These are phyloP conservation scores for Coracopsis vasa DNA, from an alignment of 2,113 vertebrate species.

Conservation along the genomic window DNA sequence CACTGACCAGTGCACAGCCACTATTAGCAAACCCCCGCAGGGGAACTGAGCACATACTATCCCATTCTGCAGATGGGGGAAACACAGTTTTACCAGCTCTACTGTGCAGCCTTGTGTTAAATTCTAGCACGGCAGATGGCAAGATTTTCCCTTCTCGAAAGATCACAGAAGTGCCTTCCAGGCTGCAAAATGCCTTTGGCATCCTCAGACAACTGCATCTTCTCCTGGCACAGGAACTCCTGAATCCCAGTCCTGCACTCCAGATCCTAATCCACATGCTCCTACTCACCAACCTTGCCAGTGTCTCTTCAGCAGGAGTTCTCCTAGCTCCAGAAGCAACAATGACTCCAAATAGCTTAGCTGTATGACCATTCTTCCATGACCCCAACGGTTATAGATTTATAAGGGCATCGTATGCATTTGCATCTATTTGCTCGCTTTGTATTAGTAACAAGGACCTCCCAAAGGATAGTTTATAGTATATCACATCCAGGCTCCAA, in stretches of 20 bases:
- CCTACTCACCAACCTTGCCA: constrained; percentile 37
- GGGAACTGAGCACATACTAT: background rate
- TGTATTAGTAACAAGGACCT: background rate
- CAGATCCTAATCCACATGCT: background rate
- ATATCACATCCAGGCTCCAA: background rate
- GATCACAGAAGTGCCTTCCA: constrained; percentile 30
- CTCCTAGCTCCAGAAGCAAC: background rate
- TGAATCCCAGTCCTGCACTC: background rate
- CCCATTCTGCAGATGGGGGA: background rate
- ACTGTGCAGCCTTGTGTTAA: background rate
- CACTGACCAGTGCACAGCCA: background rate
- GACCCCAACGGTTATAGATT: background rate
- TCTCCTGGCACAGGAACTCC: background rate
- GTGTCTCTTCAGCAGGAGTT: constrained; percentile 48
- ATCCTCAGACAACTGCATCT: background rate
- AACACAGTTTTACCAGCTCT: background rate
- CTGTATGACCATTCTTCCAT: background rate
- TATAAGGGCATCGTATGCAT: background rate
- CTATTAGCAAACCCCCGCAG: background rate
- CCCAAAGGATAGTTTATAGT: background rate
- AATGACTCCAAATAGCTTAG: background rate
- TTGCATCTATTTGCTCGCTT: background rate
- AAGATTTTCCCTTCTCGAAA: constrained; percentile 20
- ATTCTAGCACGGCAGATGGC: background rate
- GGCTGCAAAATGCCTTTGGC: constrained; percentile 37